Base-by-base conservation (phyloP, 2,113 vertebrate genomes). In the Cyanoramphus novaezelandiae region DNA sequence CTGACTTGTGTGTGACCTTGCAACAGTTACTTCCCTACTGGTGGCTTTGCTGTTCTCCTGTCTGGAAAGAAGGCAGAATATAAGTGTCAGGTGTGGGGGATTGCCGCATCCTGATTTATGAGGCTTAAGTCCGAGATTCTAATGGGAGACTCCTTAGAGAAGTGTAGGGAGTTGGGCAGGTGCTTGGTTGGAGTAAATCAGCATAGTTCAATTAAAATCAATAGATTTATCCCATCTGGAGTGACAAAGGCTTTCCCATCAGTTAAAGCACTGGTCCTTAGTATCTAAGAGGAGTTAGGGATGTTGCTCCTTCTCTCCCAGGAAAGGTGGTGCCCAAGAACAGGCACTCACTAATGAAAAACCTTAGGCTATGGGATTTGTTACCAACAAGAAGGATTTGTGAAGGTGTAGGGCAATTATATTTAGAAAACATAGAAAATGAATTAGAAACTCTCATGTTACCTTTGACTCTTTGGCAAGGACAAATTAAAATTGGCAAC, bases 181-280 rank as follows among this genome's bases (percentile, higher is more conserved):
- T 96, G 79, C 74, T 94, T 72, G 63, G 28, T 46, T 65, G 31
- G 65, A 79, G 67, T 52, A 94, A 96, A 94, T 96, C 86, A 93
- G 21, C 37, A 47, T 10, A 63, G 59, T 70, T 87, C 86, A 90
- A 67, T 92, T 89, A 88, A 93, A 96, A 84, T 88, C 72, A 76
- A 89, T 94, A 84, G 57, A 33, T 92, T 83, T 86, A 29, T 84
- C 68, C 93, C 74, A 79, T 86, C 88, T 96, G 86, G 83, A 87
- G 82, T 13, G 77, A 72, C 82, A 53, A 92, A 91, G 52, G 35
- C 37, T 76, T 92, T 86, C 62, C 65, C 15, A 15, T 63, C 55
- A 52, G 52, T n/a, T 78, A 57, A 79, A 72, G 44, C 50, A 25
- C 49, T 82, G 55, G 69, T 57, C 62, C 65, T 76, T 43, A 13